A percentile compares a stretch with the other conserved stretches of the same genome.
Conservation (phyloP, 2,888 invertebrate species). For the Pseudoips prasinana region DNA sequence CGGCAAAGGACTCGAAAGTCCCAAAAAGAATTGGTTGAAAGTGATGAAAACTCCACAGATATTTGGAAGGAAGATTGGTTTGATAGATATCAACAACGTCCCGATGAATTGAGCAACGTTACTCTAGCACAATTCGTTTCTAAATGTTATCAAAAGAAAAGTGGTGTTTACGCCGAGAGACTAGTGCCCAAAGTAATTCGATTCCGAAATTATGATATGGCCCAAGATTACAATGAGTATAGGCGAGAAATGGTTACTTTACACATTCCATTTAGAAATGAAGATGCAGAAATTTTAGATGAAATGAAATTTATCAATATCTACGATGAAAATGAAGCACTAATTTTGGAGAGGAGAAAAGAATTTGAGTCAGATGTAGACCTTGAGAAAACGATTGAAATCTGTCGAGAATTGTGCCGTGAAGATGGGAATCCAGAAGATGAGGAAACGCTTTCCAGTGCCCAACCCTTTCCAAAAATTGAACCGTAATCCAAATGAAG, state of each 20-base stretch:
- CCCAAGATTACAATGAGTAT: conserved; percentile 42
- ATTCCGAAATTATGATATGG: conserved; percentile 48
- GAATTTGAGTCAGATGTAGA: conserved; percentile 33
- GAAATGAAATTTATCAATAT: conserved; percentile 42
- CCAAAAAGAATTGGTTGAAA: conserved; percentile 32
- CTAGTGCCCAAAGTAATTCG: conserved; percentile 39
- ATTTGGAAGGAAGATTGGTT: conserved; percentile 40
- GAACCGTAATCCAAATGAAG: no score
- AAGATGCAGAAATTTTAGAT: conserved; percentile 46
- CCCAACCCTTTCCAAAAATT: no score
- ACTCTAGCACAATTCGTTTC: conserved; percentile 54
- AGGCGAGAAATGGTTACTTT: conserved; percentile 47
- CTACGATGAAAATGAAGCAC: conserved; percentile 41
- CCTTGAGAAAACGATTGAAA: conserved; percentile 32
- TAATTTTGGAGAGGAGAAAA: conserved; percentile 29
- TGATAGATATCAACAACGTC: conserved; percentile 56
- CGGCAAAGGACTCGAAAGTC: conserved; percentile 35
- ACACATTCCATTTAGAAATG: conserved; percentile 47
- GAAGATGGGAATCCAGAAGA: no score
- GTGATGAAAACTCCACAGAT: conserved; percentile 35
- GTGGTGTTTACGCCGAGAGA: conserved; percentile 27
- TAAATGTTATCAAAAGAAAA: conserved; percentile 33
- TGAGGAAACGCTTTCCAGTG: no score
- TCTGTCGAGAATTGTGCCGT: no score
- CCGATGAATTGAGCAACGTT: conserved; percentile 40